A percentile compares a stretch with the other conserved stretches of the same genome.
phyloP scores from a whole-genome alignment of 2,113 vertebrate species.

The Ovis canadensis region DNA sequence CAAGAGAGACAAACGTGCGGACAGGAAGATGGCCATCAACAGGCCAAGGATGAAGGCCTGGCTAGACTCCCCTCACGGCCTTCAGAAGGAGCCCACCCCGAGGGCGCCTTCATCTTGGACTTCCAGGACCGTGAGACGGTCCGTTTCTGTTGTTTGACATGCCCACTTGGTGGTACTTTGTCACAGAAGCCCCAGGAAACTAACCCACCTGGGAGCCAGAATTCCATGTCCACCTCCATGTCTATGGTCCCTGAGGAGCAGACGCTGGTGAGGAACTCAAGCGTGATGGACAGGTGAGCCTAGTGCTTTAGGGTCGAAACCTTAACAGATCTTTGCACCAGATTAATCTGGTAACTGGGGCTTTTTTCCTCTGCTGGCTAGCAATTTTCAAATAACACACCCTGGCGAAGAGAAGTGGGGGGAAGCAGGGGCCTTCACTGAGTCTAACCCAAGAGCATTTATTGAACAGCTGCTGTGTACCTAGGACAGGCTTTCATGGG shows the following conservation, averaged over 20 bases:
- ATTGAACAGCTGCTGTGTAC: neutral
- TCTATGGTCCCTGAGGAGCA: fast-evolving
- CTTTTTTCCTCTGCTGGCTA: neutral
- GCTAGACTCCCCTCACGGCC: neutral
- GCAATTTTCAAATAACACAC: neutral
- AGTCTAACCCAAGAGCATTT: neutral
- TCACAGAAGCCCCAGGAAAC: neutral
- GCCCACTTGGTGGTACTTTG: neutral
- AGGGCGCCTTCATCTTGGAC: neutral
- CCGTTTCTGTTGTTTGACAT: no score
- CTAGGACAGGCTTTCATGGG: fast-evolving
- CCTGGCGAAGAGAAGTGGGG: neutral
- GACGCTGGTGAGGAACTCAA: neutral
- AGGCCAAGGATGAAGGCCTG: neutral
- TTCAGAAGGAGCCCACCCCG: neutral
- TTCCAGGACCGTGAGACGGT: neutral
- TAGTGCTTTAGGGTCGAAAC: neutral
- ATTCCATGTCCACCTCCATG: fast-evolving
- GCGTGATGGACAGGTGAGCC: fast-evolving
- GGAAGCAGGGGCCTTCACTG: neutral
- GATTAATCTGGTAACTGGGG: neutral
- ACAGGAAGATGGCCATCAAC: neutral
- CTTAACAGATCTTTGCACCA: neutral
- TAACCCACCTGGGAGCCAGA: neutral
- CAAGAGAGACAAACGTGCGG: no score